Base-by-base conservation (phyloP, 2,113 vertebrate species). In the Rhabdornis inornatus region DNA sequence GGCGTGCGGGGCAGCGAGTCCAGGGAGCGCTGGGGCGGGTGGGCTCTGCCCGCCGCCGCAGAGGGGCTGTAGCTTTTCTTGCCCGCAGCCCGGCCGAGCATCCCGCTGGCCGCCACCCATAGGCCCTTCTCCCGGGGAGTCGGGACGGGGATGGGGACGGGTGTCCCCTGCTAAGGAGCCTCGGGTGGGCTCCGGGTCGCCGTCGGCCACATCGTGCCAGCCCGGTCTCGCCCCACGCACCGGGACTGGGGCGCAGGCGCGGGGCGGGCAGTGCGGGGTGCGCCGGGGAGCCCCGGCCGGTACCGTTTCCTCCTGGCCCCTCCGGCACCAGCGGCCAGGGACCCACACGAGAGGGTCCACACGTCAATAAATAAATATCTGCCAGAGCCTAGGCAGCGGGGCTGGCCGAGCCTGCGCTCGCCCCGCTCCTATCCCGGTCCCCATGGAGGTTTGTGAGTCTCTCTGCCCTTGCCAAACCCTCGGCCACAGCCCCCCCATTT, bases 21-120 rank as follows among this genome's bases (percentile, higher is more conserved):
- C 98, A 98, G 88, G 59, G 86, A 96, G 53, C 87, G 89, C 40
- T 94, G 97, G 70, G 66, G 63, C 21, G 91, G 96, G 23, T 81
- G 17, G 45, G 95, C 28, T 42, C 57, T 78, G 33, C 97, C 98
- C 92, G 93, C 98, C 92, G 96, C 57, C 95, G 96, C 98, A 7
- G 96, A 90, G 14, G 98, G 99, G 84, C 98, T 99, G 97, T 98
- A 99, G 94, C 98, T 98, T 24, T 91, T 95, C 87, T 92, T 98
- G 19, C 96, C 80, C 8, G 80, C 89, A 12, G 35, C 40, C 42
- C 96, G 56, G 37, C 94, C 91, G 24, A 96, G 95, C 97, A 98
- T 97, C 89, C 81, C 83, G 45, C 53, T 23, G 47, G 22, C 61
- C 10, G 5, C 60, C 91, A 81, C 90, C 90, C 95, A 87, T 89